These are phyloP conservation scores for Notiomystis cincta DNA, from an alignment of 2,113 vertebrate genomes.

Conservation along the genomic window DNA sequence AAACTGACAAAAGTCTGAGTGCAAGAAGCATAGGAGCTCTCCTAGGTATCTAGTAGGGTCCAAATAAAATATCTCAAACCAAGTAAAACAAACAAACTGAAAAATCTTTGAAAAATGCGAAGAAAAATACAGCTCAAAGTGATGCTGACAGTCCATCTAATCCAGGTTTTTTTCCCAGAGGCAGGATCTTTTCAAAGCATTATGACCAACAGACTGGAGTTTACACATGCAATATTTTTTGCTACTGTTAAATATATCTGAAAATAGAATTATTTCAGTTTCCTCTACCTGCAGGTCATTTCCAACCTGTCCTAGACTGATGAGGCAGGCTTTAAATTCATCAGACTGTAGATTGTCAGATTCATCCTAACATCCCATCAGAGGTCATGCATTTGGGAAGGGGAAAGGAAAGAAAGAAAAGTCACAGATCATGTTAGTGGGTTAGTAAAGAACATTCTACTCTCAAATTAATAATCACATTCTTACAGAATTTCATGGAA, in stretches of 20 bases:
- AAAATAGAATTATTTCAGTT: not conserved
- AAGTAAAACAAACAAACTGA: not conserved
- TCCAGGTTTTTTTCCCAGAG: not conserved
- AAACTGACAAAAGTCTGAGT: not conserved
- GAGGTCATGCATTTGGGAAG: slow-evolving; percentile 40
- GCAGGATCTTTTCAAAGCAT: not conserved
- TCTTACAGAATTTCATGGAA: not conserved
- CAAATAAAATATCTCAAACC: not conserved
- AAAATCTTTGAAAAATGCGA: not conserved
- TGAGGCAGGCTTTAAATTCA: slow-evolving; percentile 72
- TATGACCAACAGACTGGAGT: not conserved
- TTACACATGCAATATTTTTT: not conserved
- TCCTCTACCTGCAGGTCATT: slow-evolving; percentile 66
- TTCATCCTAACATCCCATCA: slow-evolving; percentile 51
- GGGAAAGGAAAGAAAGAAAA: slow-evolving; percentile 4
- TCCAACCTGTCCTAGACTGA: slow-evolving; percentile 71
- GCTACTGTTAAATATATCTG: not conserved
- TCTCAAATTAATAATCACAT: not conserved
- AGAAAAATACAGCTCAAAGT: not conserved
- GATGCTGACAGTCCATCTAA: not conserved
- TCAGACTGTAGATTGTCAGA: slow-evolving; percentile 57
- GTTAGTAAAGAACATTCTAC: slow-evolving; percentile 16
- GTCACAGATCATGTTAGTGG: slow-evolving; percentile 8
- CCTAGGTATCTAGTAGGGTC: not conserved
- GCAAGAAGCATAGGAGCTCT: not conserved